Conservation (phyloP, 2,888 invertebrate genomes). For the Drosophila anomalata region DNA sequence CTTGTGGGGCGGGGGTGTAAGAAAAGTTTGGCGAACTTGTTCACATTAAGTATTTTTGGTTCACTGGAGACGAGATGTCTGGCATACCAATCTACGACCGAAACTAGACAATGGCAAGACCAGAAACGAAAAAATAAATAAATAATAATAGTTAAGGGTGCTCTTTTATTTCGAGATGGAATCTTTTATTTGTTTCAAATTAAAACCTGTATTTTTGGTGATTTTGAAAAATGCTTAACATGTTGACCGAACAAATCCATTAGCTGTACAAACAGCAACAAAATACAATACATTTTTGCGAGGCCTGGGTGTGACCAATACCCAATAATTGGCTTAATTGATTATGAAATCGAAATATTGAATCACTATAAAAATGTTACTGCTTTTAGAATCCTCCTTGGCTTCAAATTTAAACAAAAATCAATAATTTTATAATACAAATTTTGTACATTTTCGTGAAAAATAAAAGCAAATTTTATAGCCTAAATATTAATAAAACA, state of each 20-base stretch:
- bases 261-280: conserved; percentile 68
- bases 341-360: conserved; percentile 37
- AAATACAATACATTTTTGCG: conserved; percentile 47
- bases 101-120: conserved; percentile 28
- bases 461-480: neutral
- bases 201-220: conserved; percentile 61
- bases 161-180: conserved; percentile 22
- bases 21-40: neutral
- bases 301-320: conserved; percentile 68
- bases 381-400: neutral
- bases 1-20: conserved; percentile 14
- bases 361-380: neutral
- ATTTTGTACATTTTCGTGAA: neutral
- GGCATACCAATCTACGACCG: conserved; percentile 18
- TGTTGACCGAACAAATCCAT: conserved; percentile 78
- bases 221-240: conserved; percentile 75
- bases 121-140: conserved; percentile 19
- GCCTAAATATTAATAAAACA: neutral
- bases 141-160: conserved; percentile 2
- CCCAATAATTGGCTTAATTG: conserved; percentile 68
- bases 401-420: neutral
- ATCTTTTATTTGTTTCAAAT: conserved; percentile 37
- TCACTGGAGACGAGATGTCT: conserved; percentile 46
- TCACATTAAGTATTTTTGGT: neutral
- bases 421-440: no score